Conservation (phyloP, 2,888 invertebrate genomes). For the Peribatodes rhomboidaria region DNA sequence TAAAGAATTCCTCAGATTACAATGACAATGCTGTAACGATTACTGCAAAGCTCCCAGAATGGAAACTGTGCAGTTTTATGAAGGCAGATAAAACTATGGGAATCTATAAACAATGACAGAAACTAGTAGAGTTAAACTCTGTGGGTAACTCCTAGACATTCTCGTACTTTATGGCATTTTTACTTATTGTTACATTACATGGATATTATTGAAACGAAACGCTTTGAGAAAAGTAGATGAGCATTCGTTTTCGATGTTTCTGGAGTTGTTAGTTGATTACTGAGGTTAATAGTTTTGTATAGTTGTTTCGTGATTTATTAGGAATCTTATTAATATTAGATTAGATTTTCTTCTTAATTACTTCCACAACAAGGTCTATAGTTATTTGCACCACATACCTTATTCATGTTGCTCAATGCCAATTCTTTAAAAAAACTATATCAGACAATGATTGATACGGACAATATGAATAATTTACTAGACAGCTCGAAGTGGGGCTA, state of each 20-base stretch:
- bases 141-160: conserved; percentile 55
- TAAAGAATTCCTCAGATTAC: conserved; percentile 3
- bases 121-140: conserved; percentile 43
- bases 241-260: background rate
- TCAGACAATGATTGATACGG: conserved; percentile 26
- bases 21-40: conserved; percentile 22
- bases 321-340: too few relatives aligned
- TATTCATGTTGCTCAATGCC: conserved; percentile 16
- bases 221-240: background rate
- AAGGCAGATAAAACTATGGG: conserved; percentile 45
- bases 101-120: conserved; percentile 58
- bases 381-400: too few relatives aligned
- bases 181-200: conserved; percentile 60
- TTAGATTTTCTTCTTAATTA: too few relatives aligned
- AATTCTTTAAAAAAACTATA: conserved; percentile 17
- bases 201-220: conserved; percentile 29
- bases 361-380: too few relatives aligned
- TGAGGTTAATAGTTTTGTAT: too few relatives aligned
- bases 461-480: conserved; percentile 30
- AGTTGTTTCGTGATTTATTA: too few relatives aligned
- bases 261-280: too few relatives aligned
- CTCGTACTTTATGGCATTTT: conserved; percentile 53
- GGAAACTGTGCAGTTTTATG: conserved; percentile 19
- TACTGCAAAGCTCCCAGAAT: conserved; percentile 16
- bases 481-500: conserved; percentile 22